Conservation (phyloP, 2,888 invertebrate genomes). For the Rhopalosiphum nymphaeae region DNA sequence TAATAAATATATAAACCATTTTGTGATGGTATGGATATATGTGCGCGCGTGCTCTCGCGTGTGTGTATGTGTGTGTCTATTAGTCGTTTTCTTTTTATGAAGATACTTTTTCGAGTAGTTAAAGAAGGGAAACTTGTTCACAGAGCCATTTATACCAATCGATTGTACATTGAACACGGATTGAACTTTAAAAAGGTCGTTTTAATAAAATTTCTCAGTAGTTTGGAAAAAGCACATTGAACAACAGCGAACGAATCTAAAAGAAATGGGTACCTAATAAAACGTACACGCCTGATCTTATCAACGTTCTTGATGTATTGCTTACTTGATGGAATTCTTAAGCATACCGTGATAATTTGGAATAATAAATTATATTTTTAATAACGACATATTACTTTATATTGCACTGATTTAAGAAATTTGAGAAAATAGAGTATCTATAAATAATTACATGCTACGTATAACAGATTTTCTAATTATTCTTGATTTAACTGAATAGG, state of each 20-base stretch:
- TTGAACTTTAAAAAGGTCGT: not conserved
- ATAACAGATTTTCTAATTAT: not conserved
- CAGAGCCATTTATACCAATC: not conserved
- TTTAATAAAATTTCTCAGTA: not conserved
- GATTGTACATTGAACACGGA: not conserved
- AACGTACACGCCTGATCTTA: not conserved
- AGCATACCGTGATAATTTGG: not conserved
- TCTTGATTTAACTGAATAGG: not conserved
- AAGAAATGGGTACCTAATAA: not conserved
- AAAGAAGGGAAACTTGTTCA: not conserved
- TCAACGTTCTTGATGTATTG: not conserved
- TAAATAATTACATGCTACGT: not conserved
- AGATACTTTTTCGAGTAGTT: not conserved
- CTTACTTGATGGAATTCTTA: too few relatives aligned
- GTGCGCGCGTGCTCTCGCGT: not conserved
- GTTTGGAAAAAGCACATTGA: not conserved
- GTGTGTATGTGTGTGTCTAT: not conserved
- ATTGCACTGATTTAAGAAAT: not conserved
- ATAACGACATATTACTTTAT: not conserved
- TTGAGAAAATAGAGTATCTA: not conserved
- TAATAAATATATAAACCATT: not conserved
- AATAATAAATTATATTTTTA: not conserved
- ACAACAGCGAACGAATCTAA: not conserved
- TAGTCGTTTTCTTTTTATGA: not conserved
- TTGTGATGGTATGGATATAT: not conserved